Evolutionary conservation across 2,888 invertebrate species (phyloP), one percentile per base, ranked within the genome.

Genomic region (Caenorhabditis uteleia): DNA sequence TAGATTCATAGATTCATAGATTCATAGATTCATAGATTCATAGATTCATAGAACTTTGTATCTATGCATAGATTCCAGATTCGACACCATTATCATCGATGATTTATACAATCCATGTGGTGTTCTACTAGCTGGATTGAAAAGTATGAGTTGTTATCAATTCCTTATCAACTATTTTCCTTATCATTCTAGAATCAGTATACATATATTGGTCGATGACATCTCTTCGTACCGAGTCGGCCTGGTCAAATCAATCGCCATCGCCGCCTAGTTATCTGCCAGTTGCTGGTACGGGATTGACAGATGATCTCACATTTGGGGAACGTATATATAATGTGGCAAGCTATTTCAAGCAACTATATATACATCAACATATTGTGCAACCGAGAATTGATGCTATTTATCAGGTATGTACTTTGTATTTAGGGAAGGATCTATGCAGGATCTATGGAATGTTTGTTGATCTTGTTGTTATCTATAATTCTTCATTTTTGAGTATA

Each of bases 31-130:
- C 12, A 39, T 39, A 10, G 40, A 39, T n/a, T 10, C 12, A 39
- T n/a, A 8, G n/a, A 39, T 10, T n/a, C 40, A 18, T 18, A 39
- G 43, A n/a, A 39, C 18, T 10, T 29, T 20, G n/a, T n/a, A n/a
- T n/a, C n/a, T n/a, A n/a, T n/a, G n/a, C n/a, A n/a, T n/a, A n/a
- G n/a, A 12, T 51, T 61, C 14, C 21, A 71, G 71, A 38, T 83
- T 82, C 50, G 82, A 83, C 54, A 73, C 79, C 1, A 70, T 82
- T 6, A 66, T 83, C 21, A 62, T 83, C 23, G 83, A 83, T 57
- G 83, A 83, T 57, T 66, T 80, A 36, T 83, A 75, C 77, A 83
- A 83, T 48, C 80, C 83, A 4, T 83, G 83, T 64, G 83, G 82
- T 18, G 61, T 83, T 10, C 58, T 83, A 25, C 67, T 75, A 34